Conservation (phyloP, 2,888 invertebrate genomes). For the Tetrapedia diversipes region DNA sequence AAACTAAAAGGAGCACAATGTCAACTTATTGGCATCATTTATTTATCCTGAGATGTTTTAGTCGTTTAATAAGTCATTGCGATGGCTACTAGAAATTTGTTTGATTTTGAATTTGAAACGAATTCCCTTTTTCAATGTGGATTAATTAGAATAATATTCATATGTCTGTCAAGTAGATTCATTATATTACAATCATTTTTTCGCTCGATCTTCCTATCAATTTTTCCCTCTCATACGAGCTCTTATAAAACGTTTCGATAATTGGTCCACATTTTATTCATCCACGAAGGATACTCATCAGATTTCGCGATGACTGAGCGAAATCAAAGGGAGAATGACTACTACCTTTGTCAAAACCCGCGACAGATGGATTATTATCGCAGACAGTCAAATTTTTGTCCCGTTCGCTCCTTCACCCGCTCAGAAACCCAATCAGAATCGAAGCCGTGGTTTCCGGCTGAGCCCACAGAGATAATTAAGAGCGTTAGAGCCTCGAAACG, state of each 20-base stretch:
- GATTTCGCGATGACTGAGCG: background rate
- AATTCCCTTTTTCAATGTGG: too few relatives aligned
- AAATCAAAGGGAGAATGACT: background rate
- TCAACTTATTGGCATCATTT: too few relatives aligned
- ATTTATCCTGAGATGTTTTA: too few relatives aligned
- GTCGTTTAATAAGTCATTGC: too few relatives aligned
- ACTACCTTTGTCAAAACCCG: background rate
- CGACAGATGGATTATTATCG: background rate
- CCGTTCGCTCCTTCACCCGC: background rate
- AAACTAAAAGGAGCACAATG: too few relatives aligned
- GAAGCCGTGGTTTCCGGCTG: slow-evolving; percentile 52
- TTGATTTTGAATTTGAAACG: too few relatives aligned
- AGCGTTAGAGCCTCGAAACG: slow-evolving; percentile 44
- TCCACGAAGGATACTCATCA: background rate
- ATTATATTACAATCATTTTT: too few relatives aligned
- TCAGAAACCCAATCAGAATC: slow-evolving; percentile 34
- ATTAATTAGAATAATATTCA: too few relatives aligned
- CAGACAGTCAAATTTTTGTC: slow-evolving; percentile 17
- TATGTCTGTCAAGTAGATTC: too few relatives aligned
- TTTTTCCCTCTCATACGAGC: background rate
- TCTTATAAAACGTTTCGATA: background rate
- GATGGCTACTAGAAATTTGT: too few relatives aligned
- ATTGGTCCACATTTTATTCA: too few relatives aligned
- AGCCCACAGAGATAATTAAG: slow-evolving; percentile 64
- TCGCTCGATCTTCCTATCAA: background rate